Base-by-base conservation (phyloP, 2,113 vertebrate genomes). In the Epinephelus fuscoguttatus region DNA sequence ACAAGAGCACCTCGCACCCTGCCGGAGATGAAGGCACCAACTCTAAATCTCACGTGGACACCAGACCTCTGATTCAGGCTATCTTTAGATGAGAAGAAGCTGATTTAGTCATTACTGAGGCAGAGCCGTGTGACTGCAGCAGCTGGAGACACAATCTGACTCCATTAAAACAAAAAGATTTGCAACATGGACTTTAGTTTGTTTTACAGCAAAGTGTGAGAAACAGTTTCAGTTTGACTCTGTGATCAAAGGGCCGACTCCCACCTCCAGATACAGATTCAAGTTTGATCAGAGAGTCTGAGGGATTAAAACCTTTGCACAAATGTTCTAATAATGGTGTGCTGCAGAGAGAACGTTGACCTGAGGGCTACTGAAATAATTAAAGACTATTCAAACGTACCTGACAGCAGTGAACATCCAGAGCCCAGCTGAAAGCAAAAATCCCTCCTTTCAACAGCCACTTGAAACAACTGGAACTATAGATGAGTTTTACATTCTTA, bases 11-110 rank as follows among this genome's bases (percentile, higher is more conserved):
- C 1, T 70, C 53, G 81, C 78, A 47, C 90, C 55, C 81, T 47
- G 66, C 81, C 37, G 85, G 72, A 84, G 88, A 70, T 25, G 81
- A 81, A 81, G 69, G 74, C 77, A 47, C 0, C 18, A 69, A 84
- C 57, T 84, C 11, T 57, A 27, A 79, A 52, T 72, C 55, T 68
- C 71, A 70, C 6, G 6, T 56, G 75, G 56, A 80, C 64, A 12
- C 0, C 3, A 68, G 63, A 61, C 55, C 52, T 71, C 40, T 56
- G 71, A 40, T 78, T 67, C 10, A 21, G 11, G 23, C 70, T 88
- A 57, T 83, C 72, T 76, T 66, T 81, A 73, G 27, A 62, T 14
- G 15, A 37, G 57, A 12, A 76, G 57, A 70, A 57, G 53, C 64
- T 17, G 27, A 23, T 80, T 71, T 30, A 56, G 70, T 57, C 30